Evolutionary conservation across 2,113 vertebrate genomes (phyloP).

Genomic region (Sinosuthora webbiana): DNA sequence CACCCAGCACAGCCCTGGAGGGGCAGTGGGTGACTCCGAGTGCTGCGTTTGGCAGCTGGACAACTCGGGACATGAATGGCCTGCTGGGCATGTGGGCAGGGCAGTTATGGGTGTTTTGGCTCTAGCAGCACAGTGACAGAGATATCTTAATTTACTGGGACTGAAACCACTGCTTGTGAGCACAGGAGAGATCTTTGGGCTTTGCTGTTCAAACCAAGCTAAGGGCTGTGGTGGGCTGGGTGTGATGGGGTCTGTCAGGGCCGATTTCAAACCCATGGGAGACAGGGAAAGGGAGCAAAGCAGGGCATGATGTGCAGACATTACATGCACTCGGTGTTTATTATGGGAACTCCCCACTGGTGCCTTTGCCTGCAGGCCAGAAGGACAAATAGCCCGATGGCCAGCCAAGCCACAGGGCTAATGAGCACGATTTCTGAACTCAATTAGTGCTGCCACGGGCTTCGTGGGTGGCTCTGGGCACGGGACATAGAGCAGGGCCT

Average conservation of each 20-base stretch:
- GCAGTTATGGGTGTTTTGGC: fast-evolving
- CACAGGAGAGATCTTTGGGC: neutral
- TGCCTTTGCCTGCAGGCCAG: neutral
- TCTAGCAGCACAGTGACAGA: neutral
- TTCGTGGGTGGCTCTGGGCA: neutral
- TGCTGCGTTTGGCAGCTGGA: neutral
- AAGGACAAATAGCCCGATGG: neutral
- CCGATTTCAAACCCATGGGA: neutral
- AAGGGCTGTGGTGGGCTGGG: neutral
- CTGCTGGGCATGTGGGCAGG: neutral
- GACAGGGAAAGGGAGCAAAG: neutral
- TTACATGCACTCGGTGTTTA: fast-evolving
- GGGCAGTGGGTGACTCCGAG: neutral
- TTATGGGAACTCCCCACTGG: neutral
- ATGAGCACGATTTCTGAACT: neutral
- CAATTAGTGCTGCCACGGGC: neutral
- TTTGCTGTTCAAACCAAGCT: neutral
- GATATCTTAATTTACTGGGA: neutral
- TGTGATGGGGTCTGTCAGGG: neutral
- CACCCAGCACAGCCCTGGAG: neutral
- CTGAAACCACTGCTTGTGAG: neutral
- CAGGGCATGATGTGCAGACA: fast-evolving
- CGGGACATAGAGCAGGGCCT: neutral
- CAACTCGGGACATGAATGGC: fast-evolving
- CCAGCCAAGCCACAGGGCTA: neutral